phyloP scores from a whole-genome alignment of 1,140 invertebrate genomes.

The Ylistrum balloti region DNA sequence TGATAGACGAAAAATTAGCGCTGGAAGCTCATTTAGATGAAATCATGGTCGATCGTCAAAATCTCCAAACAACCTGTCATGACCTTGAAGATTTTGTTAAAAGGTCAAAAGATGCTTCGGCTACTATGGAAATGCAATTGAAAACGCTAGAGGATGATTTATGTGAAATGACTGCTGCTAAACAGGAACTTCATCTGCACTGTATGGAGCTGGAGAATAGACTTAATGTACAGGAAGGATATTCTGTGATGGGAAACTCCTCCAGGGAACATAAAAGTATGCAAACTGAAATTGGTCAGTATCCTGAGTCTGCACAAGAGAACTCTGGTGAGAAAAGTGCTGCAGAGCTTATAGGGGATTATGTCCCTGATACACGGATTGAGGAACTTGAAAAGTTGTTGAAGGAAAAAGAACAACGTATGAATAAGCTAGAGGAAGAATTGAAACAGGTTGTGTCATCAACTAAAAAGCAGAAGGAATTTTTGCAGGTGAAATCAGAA shows the following conservation, averaged over 20 bases:
- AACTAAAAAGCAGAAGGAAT: conserved; percentile 52
- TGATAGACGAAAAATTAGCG: background rate
- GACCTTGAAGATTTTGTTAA: conserved; percentile 8
- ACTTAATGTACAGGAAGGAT: conserved; percentile 31
- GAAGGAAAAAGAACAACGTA: conserved; percentile 56
- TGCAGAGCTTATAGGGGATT: conserved; percentile 50
- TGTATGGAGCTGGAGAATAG: background rate
- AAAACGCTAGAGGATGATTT: background rate
- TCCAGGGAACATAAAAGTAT: conserved; percentile 48
- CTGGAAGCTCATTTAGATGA: background rate
- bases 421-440: conserved; percentile 58
- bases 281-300: background rate
- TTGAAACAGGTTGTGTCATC: conserved; percentile 54
- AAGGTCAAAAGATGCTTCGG: background rate
- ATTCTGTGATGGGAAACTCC: conserved; percentile 52
- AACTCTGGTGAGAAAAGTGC: conserved; percentile 51
- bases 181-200: background rate
- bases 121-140: background rate
- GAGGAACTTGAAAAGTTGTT: conserved; percentile 58
- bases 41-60: background rate
- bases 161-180: background rate
- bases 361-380: conserved; percentile 49
- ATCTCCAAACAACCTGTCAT: background rate
- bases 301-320: background rate
- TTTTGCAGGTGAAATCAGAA: conserved; percentile 50